A percentile compares a stretch with the other conserved stretches of the same genome.
These are phyloP conservation scores for Rhodinocichla rosea DNA, from an alignment of 2,113 vertebrate genomes.

Conservation along the genomic window DNA sequence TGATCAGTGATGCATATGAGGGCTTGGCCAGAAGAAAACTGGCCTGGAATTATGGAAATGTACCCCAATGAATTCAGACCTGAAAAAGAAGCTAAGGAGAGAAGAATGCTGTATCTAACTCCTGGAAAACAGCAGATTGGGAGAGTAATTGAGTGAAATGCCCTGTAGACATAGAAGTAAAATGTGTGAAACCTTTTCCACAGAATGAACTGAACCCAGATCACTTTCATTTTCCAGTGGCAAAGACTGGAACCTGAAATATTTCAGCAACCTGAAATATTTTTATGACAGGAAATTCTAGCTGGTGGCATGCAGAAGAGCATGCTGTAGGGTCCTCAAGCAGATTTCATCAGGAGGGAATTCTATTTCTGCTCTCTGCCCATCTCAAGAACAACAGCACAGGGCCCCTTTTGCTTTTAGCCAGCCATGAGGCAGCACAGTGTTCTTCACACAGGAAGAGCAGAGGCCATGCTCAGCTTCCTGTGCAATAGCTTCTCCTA, in stretches of 20 bases:
- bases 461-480: not conserved
- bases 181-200: not conserved
- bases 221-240: not conserved
- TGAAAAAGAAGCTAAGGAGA: not conserved
- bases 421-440: not conserved
- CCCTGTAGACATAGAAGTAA: not conserved
- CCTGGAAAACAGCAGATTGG: not conserved
- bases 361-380: not conserved
- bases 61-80: not conserved
- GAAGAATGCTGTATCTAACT: not conserved
- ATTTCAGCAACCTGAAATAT: not conserved
- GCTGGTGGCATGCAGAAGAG: not conserved
- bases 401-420: not conserved
- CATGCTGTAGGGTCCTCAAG: not conserved
- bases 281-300: not conserved
- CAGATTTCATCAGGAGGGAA: not conserved
- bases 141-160: not conserved
- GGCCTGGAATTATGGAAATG: not conserved
- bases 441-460: slow-evolving; percentile 23
- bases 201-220: not conserved
- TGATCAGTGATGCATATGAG: not conserved
- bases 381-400: not conserved
- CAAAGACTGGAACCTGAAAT: not conserved
- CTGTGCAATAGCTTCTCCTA: not conserved
- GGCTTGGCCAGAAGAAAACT: not conserved